Percentiles rank a stretch among this genome's conserved stretches.
Evolutionary conservation across 1,140 invertebrate genomes (phyloP).

Genomic region (Streblospio benedicti): DNA sequence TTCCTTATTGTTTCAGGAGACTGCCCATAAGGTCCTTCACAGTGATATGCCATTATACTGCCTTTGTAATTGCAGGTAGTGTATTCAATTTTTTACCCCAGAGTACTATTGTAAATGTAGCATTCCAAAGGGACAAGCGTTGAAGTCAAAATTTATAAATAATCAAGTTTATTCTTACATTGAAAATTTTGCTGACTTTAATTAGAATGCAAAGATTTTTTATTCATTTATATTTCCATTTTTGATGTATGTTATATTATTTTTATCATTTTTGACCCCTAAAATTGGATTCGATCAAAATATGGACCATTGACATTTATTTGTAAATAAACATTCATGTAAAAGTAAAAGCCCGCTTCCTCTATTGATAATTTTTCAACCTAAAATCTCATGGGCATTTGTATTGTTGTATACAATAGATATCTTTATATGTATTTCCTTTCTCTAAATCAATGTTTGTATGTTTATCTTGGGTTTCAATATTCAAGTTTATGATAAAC

Average conservation of each 20-base stretch:
- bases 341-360: no score
- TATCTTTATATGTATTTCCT: no score
- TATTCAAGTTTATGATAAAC: not conserved
- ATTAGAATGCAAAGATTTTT: not conserved
- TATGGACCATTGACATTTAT: no score
- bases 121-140: not conserved
- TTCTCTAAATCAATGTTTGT: no score
- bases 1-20: constrained; percentile 53
- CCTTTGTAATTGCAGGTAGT: constrained; percentile 74
- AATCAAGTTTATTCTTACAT: not conserved
- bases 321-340: no score
- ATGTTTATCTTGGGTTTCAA: not conserved
- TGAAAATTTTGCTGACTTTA: not conserved
- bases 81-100: not conserved
- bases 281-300: no score
- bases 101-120: not conserved
- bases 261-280: no score
- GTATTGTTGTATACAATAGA: no score
- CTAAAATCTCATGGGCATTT: no score
- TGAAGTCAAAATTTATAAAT: not conserved
- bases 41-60: constrained; percentile 86
- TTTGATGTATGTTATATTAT: not conserved
- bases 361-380: no score
- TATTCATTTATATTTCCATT: not conserved
- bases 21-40: constrained; percentile 69